phyloP scores from a whole-genome alignment of 2,113 vertebrate genomes.

The Pseudopipra pipra region DNA sequence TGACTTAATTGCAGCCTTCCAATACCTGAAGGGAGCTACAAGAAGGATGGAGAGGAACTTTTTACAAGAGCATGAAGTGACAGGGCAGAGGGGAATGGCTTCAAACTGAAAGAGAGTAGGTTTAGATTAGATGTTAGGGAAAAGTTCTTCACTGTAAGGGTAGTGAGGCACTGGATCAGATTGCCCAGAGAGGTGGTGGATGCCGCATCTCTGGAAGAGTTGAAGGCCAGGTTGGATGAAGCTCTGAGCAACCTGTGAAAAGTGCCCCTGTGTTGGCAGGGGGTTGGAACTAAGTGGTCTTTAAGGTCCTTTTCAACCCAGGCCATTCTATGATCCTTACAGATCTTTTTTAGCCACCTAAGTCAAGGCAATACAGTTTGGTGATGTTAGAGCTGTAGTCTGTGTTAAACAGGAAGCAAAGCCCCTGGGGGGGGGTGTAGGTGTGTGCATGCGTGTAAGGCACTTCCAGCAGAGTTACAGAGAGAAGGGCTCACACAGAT shows the following conservation, averaged over 20 bases:
- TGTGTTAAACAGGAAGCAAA: fast-evolving
- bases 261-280: background rate
- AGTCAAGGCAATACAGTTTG: background rate
- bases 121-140: background rate
- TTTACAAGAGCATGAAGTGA: background rate
- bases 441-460: background rate
- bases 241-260: background rate
- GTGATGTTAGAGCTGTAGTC: background rate
- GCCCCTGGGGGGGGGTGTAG: too few species aligned
- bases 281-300: background rate
- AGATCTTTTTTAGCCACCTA: background rate
- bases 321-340: background rate
- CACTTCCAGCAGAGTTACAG: background rate
- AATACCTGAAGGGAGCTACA: background rate
- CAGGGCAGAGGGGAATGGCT: background rate
- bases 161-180: background rate
- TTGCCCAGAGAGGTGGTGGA: background rate
- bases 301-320: background rate
- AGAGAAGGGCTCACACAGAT: background rate
- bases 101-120: background rate
- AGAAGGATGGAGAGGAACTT: background rate
- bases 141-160: background rate
- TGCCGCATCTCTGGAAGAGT: background rate
- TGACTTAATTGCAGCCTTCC: background rate
- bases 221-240: background rate